Percentiles rank a stretch among this genome's conserved stretches.
Conservation (phyloP, 2,113 vertebrate genomes). For the human (Homo sapiens) region GRCh38 chr9:36841501-36842000, state of each 20-base stretch:
- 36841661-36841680: not conserved
- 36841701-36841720: not conserved
- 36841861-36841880: not conserved
- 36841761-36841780: not conserved
- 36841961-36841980: accelerated
- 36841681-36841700: not conserved
- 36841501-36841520: not conserved
- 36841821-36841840: not conserved
- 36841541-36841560: not conserved
- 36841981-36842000: not conserved
- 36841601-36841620: not conserved
- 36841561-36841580: not conserved
- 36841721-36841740: not conserved
- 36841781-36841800: not conserved
- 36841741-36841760: not conserved
- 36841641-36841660: not conserved
- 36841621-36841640: not conserved
- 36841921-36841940: not conserved
- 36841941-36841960: not conserved
- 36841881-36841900: not conserved
- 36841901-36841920: not conserved
- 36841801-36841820: not conserved
- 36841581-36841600: not conserved
- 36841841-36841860: not conserved
- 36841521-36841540: too few relatives aligned